Percentiles rank a stretch among this genome's conserved stretches.
phyloP scores from a whole-genome alignment of 2,888 invertebrate genomes.

The Fragum whitleyi region DNA sequence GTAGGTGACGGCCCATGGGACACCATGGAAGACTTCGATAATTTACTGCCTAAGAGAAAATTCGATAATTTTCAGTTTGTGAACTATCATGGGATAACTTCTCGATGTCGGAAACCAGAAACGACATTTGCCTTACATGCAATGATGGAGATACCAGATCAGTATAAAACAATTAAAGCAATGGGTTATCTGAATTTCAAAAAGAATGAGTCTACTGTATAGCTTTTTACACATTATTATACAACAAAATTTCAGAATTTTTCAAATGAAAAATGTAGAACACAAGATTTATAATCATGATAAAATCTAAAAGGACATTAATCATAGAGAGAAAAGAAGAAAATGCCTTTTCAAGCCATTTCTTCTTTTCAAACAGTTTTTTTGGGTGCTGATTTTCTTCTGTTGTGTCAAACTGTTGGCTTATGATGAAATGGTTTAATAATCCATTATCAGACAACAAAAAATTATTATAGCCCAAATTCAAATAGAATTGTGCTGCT shows the following conservation, averaged over 20 bases:
- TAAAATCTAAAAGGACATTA: too few relatives aligned
- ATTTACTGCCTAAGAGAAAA: conserved; percentile 85
- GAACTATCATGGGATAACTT: conserved; percentile 85
- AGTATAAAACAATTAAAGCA: conserved; percentile 84
- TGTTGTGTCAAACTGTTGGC: too few relatives aligned
- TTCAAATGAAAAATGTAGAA: too few relatives aligned
- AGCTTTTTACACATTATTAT: not conserved
- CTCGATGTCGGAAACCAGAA: conserved; percentile 80
- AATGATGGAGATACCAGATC: conserved; percentile 86
- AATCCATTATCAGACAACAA: too few relatives aligned
- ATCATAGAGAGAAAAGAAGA: too few relatives aligned
- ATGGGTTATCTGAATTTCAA: conserved; percentile 77
- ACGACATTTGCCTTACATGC: conserved; percentile 86
- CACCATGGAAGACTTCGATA: conserved; percentile 86
- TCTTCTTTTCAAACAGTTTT: too few relatives aligned
- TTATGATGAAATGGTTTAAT: too few relatives aligned
- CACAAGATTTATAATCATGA: too few relatives aligned
- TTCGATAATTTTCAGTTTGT: conserved; percentile 87
- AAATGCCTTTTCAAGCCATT: too few relatives aligned
- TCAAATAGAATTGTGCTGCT: too few relatives aligned
- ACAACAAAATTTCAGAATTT: not conserved
- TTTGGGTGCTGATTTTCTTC: too few relatives aligned
- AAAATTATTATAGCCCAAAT: too few relatives aligned
- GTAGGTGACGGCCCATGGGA: conserved; percentile 87
- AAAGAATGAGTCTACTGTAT: conserved; percentile 29